Percentiles rank a stretch among this genome's conserved stretches.
Evolutionary conservation across 2,113 vertebrate genomes (phyloP).

Genomic region (Proterorhinus semilunaris): DNA sequence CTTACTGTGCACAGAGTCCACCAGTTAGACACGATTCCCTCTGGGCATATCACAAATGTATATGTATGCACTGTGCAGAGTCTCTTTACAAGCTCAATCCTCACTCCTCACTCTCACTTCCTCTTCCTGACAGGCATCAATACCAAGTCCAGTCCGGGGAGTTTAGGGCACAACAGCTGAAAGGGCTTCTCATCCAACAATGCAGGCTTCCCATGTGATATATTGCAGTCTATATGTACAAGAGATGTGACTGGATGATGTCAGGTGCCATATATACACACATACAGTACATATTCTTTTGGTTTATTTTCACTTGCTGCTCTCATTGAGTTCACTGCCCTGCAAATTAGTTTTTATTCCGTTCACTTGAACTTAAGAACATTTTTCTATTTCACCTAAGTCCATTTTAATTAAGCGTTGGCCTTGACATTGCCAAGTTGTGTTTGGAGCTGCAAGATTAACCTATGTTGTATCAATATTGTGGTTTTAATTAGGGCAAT

Average conservation of each 20-base stretch:
- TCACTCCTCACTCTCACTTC: constrained; percentile 9
- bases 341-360: background rate
- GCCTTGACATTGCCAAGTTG: background rate
- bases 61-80: no score
- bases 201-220: constrained; percentile 43
- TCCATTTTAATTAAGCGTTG: no score
- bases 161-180: constrained; percentile 61
- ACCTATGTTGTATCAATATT: no score
- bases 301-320: background rate
- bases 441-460: no score
- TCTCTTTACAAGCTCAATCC: constrained; percentile 5
- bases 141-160: background rate
- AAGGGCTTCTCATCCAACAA: constrained; percentile 28
- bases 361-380: no score
- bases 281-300: background rate
- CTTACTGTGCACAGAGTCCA: constrained; percentile 17
- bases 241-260: background rate
- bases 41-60: constrained; percentile 3
- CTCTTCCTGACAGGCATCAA: constrained; percentile 20
- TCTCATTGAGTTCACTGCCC: background rate
- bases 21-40: background rate
- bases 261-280: background rate
- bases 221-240: background rate
- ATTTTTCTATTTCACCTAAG: no score
- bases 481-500: no score